phyloP scores from a whole-genome alignment of 2,888 invertebrate genomes.

The Aelia acuminata region DNA sequence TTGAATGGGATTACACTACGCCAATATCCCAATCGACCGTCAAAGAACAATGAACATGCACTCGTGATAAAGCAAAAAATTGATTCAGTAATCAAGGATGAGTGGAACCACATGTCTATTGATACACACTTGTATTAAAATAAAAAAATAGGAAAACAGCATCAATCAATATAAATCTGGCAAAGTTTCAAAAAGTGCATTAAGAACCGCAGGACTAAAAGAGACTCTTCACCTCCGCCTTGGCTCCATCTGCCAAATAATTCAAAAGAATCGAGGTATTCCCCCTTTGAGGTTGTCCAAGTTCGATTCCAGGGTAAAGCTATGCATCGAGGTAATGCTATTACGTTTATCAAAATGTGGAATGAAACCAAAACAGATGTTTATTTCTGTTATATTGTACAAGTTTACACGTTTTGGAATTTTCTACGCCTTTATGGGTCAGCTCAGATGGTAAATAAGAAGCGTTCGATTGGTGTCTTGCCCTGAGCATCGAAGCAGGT shows the following conservation, averaged over 20 bases:
- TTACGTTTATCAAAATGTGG: too few species aligned
- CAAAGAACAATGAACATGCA: background rate
- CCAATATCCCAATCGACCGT: background rate
- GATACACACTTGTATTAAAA: background rate
- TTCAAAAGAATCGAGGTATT: background rate
- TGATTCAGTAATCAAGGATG: background rate
- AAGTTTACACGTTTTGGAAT: too few species aligned
- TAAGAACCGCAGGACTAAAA: background rate
- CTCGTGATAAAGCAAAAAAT: background rate
- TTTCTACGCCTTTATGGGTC: too few species aligned
- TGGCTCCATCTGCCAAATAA: background rate
- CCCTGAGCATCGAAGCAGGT: too few species aligned
- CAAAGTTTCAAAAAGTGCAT: constrained; percentile 1
- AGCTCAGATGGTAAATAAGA: too few species aligned
- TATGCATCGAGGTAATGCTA: too few species aligned
- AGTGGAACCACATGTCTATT: background rate
- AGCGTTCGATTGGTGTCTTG: too few species aligned
- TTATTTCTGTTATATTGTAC: too few species aligned
- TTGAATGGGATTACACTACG: background rate
- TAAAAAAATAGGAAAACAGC: background rate
- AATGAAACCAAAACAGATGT: too few species aligned
- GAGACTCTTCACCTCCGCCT: background rate
- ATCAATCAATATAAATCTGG: constrained; percentile 38
- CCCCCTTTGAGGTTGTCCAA: background rate
- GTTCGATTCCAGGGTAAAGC: background rate